Evolutionary conservation across 2,113 vertebrate genomes (phyloP).

Genomic region (Tachysurus fulvidraco): DNA sequence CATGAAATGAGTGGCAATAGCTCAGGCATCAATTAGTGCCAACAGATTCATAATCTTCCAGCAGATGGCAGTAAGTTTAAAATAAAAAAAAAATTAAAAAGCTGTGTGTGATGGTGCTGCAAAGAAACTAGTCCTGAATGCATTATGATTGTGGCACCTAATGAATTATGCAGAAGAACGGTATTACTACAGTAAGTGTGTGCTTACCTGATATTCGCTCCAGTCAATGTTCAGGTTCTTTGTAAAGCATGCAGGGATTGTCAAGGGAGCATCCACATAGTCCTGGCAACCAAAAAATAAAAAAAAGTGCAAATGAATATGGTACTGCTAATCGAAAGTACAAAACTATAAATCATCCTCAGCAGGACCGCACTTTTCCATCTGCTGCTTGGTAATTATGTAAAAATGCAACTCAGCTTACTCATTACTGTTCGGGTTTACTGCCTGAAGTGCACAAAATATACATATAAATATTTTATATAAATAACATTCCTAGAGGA

Average conservation of each 20-base stretch:
- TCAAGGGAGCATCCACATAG: constrained; percentile 94
- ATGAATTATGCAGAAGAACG: not conserved
- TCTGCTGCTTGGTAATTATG: not conserved
- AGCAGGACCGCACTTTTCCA: not conserved
- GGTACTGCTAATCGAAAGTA: not conserved
- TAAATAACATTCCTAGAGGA: not conserved
- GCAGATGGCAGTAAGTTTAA: constrained; percentile 54
- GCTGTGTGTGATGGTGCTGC: not conserved
- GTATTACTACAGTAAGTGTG: not conserved
- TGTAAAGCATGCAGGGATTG: constrained; percentile 86
- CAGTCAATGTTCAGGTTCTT: constrained; percentile 92
- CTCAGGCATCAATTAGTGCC: not conserved
- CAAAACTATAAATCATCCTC: constrained; percentile 5
- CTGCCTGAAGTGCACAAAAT: not conserved
- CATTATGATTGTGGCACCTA: not conserved
- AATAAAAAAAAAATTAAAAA: not conserved
- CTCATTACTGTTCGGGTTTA: not conserved
- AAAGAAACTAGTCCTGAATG: not conserved
- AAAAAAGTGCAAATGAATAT: not conserved
- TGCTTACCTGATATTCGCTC: constrained; percentile 90
- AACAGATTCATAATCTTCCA: constrained; percentile 46
- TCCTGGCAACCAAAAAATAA: constrained; percentile 74
- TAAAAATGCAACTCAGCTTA: not conserved
- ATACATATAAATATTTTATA: not conserved
- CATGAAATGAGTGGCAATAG: not conserved